A percentile compares a stretch with the other conserved stretches of the same genome.
Evolutionary conservation across 2,113 vertebrate species (phyloP).

Genomic region (Anarhynchus alexandrinus): DNA sequence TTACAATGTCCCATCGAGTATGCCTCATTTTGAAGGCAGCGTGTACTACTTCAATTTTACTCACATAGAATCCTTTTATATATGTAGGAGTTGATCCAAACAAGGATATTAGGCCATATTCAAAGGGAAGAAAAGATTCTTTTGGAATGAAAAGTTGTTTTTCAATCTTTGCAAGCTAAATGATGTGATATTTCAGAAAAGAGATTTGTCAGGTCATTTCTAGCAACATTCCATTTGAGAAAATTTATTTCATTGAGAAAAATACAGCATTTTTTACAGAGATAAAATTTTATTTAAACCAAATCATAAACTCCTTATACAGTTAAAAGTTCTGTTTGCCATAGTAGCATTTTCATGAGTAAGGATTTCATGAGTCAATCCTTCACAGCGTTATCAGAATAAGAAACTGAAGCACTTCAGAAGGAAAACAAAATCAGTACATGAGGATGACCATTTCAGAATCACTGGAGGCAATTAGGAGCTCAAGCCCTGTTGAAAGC

Average conservation of each 20-base stretch:
- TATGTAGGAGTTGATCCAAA: neutral
- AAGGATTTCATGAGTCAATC: neutral
- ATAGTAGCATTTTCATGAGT: neutral
- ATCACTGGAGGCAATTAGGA: neutral
- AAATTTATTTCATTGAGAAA: neutral
- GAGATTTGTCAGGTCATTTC: neutral
- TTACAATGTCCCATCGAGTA: neutral
- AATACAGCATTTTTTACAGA: neutral
- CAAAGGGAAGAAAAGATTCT: neutral
- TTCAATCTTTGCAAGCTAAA: neutral
- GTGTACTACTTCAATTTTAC: neutral
- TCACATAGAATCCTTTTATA: neutral
- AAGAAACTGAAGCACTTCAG: neutral
- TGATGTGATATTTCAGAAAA: neutral
- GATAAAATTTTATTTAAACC: neutral
- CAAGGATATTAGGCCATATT: neutral
- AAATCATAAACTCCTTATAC: neutral
- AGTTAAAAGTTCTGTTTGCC: neutral
- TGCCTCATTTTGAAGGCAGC: neutral
- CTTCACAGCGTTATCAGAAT: neutral
- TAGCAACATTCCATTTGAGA: neutral
- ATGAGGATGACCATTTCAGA: neutral
- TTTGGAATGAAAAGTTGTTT: neutral
- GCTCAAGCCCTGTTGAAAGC: neutral
- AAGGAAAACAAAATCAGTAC: neutral